Percentiles rank a stretch among this genome's conserved stretches.
phyloP scores from a whole-genome alignment of 2,797 vertebrate species.

The Epinephelus coioides region DNA sequence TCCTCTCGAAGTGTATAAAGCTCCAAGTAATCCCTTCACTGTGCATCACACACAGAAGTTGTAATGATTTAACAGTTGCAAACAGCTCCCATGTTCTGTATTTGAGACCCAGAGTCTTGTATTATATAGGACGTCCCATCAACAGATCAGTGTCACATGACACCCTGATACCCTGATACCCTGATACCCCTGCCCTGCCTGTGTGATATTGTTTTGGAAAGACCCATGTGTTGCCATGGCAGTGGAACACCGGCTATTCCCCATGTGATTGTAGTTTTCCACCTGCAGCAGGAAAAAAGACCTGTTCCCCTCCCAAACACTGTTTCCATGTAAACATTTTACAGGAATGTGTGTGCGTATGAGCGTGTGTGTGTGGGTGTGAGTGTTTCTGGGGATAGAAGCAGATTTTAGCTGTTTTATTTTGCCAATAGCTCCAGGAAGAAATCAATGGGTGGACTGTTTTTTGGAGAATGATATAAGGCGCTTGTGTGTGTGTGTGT shows the following conservation, averaged over 20 bases:
- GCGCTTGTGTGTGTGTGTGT: background rate
- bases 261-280: conserved; percentile 64
- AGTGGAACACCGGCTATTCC: conserved; percentile 53
- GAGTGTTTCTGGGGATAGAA: conserved; percentile 15
- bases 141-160: conserved; percentile 53
- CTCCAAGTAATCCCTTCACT: background rate
- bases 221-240: conserved; percentile 59
- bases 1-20: background rate
- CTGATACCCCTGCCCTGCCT: conserved; percentile 30
- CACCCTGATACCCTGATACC: conserved; percentile 40
- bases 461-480: conserved; percentile 24
- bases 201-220: conserved; percentile 68
- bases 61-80: background rate
- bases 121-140: conserved; percentile 18
- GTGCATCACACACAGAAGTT: background rate
- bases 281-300: conserved; percentile 73
- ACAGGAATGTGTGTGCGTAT: conserved; percentile 48
- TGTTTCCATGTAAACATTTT: conserved; percentile 77
- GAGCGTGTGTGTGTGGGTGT: conserved; percentile 9
- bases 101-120: conserved; percentile 4
- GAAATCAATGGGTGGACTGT: conserved; percentile 56
- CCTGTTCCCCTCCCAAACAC: conserved; percentile 61
- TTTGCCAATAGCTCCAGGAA: conserved; percentile 56
- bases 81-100: background rate
- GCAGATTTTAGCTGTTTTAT: conserved; percentile 28